phyloP scores from a whole-genome alignment of 2,113 vertebrate species.

The Hystrix brachyura region DNA sequence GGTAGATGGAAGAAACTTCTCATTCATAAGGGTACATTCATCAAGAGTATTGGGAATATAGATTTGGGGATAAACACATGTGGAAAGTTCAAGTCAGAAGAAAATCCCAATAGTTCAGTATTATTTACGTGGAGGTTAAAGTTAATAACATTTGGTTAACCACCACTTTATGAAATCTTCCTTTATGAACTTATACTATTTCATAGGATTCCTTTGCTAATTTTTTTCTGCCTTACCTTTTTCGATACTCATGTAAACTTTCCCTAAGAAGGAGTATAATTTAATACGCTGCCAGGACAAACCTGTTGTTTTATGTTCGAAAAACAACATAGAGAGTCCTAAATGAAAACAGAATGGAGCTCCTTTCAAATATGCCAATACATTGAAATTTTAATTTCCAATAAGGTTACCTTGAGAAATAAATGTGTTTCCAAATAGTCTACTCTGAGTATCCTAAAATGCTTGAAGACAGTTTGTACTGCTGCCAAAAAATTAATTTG shows the following conservation, averaged over 20 bases:
- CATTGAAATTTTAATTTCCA: constrained; percentile 52
- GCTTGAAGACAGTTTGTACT: constrained; percentile 43
- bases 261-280: constrained; percentile 35
- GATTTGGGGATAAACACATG: background rate
- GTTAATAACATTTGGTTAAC: constrained; percentile 36
- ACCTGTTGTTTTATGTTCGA: constrained; percentile 71
- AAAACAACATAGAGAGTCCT: constrained; percentile 60
- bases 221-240: constrained; percentile 83
- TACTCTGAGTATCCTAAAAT: constrained; percentile 54
- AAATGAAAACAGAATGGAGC: constrained; percentile 61
- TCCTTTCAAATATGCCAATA: constrained; percentile 52
- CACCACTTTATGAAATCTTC: constrained; percentile 74
- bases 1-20: background rate
- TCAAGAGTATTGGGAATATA: constrained; percentile 25
- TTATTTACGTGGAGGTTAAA: constrained; percentile 32
- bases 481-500: constrained; percentile 73
- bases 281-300: constrained; percentile 83
- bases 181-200: constrained; percentile 78
- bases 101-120: background rate
- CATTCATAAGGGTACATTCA: background rate
- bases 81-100: constrained; percentile 43
- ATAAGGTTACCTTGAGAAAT: constrained; percentile 38
- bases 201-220: constrained; percentile 75
- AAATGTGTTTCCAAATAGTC: constrained; percentile 60
- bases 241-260: constrained; percentile 84